Percentiles rank a stretch among this genome's conserved stretches.
Evolutionary conservation across 2,797 vertebrate species (phyloP).

Genomic region (Heliangelus exortis): DNA sequence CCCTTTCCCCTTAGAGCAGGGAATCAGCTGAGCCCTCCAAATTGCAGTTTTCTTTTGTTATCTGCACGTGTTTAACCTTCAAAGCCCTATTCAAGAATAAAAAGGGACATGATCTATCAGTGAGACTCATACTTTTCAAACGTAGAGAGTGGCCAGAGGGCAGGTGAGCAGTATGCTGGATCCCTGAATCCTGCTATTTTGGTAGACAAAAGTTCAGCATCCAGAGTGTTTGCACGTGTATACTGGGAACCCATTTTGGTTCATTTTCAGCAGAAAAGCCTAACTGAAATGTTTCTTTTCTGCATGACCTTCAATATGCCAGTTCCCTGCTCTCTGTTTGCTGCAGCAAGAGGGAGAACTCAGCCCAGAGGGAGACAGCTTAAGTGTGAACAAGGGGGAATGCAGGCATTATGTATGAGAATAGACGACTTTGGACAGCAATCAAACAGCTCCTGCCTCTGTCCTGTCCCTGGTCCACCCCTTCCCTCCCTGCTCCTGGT

Average conservation of each 20-base stretch:
- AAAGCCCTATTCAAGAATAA: background rate
- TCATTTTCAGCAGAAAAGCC: background rate
- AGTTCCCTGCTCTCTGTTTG: background rate
- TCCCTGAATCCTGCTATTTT: background rate
- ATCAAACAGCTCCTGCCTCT: background rate
- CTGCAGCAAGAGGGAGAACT: background rate
- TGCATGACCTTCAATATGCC: background rate
- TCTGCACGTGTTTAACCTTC: background rate
- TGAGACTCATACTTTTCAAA: background rate
- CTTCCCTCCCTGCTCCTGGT: fast-evolving
- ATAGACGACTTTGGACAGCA: background rate
- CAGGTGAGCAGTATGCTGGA: background rate
- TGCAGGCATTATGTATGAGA: background rate
- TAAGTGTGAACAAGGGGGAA: background rate
- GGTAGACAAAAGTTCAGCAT: background rate
- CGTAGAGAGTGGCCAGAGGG: background rate
- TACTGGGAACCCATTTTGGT: background rate
- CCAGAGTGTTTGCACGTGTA: no score
- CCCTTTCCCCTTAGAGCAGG: background rate
- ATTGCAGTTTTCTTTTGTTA: background rate
- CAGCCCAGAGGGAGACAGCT: background rate
- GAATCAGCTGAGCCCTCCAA: background rate
- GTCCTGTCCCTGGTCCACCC: no score
- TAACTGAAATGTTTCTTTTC: background rate
- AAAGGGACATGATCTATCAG: background rate